Evolutionary conservation across 2,797 vertebrate genomes (phyloP), one percentile per base, ranked within the genome.

Genomic region (Novumbra hubbsi): DNA sequence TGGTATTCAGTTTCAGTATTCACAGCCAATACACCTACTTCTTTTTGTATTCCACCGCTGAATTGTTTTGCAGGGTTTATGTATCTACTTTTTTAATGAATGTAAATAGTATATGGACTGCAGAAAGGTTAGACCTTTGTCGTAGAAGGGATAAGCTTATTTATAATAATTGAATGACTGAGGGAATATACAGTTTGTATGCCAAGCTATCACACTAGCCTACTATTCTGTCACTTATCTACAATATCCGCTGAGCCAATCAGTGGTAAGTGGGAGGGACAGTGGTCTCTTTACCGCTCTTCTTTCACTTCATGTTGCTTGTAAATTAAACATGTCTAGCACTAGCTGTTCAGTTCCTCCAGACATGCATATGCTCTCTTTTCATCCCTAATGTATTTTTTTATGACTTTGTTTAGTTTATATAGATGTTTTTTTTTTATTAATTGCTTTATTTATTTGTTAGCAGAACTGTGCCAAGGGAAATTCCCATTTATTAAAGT

Each of bases 361-460:
- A 70, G 32, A 48, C 28, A 45, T 45, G 41, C 65, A 76, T 76
- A 50, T 38, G 14, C 69, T 9, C 45, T 74, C 27, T 64, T 72
- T 57, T 83, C 86, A 78, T 85, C 76, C 77, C 72, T 81, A 72
- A 79, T 81, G 76, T 76, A 81, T 81, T 87, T 76, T 83, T 77
- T 84, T 91, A 38, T 5, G 82, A 84, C 82, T 90, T 91, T 92
- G 88, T 93, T 94, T 94, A 93, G 92, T 90, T 89, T 86, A 90
- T 90, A 88, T 92, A 91, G 91, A 91, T 91, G 92, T 88, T 92
- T 94, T 88, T 92, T 94, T 24, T 94, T 94, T 90, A 94, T 91
- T 93, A 90, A 91, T 93, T 90, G 87, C 89, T 94, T 94, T 93
- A 94, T 94, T 94, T 95, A 95, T 94, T 95, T 94, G 88, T 93